phyloP scores from a whole-genome alignment of 2,113 vertebrate species.

The Nansenia antarctica region DNA sequence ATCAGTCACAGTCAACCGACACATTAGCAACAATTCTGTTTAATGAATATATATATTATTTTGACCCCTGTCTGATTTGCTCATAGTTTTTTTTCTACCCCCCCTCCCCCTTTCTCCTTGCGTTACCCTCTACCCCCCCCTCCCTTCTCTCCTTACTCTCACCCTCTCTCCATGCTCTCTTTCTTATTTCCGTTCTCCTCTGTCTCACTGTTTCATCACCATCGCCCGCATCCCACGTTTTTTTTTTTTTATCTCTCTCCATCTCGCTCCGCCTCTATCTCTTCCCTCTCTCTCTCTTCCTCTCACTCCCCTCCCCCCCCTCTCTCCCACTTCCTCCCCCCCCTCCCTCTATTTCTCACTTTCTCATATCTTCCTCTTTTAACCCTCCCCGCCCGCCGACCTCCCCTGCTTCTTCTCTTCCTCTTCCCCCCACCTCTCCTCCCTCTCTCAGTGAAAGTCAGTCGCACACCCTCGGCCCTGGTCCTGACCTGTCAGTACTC shows the following conservation, averaged over 20 bases:
- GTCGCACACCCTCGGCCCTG: background rate
- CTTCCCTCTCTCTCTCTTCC: slow-evolving; percentile 20
- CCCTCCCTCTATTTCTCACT: slow-evolving; percentile 1
- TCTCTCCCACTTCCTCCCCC: slow-evolving; percentile 14
- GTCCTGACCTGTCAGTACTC: slow-evolving; percentile 61
- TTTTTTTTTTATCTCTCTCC: slow-evolving; percentile 44
- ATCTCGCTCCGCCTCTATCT: slow-evolving; percentile 9
- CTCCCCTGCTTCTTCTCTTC: slow-evolving; percentile 1
- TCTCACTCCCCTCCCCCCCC: background rate
- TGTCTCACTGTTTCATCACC: slow-evolving; percentile 55
- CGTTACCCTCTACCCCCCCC: slow-evolving; percentile 30
- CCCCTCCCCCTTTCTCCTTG: background rate
- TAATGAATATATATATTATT: slow-evolving; percentile 78
- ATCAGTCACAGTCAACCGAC: slow-evolving; percentile 70
- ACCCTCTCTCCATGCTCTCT: slow-evolving; percentile 57
- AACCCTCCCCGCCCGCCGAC: slow-evolving; percentile 7
- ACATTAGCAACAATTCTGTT: slow-evolving; percentile 68
- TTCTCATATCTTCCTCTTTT: background rate
- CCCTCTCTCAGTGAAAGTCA: slow-evolving; percentile 52
- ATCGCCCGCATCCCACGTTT: no score
- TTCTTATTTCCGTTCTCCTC: background rate
- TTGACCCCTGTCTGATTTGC: slow-evolving; percentile 65
- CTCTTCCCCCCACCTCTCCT: background rate
- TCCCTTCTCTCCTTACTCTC: slow-evolving; percentile 45
- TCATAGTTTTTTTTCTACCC: slow-evolving; percentile 52